phyloP scores from a whole-genome alignment of 2,113 vertebrate genomes.

The Lepisosteus oculatus region DNA sequence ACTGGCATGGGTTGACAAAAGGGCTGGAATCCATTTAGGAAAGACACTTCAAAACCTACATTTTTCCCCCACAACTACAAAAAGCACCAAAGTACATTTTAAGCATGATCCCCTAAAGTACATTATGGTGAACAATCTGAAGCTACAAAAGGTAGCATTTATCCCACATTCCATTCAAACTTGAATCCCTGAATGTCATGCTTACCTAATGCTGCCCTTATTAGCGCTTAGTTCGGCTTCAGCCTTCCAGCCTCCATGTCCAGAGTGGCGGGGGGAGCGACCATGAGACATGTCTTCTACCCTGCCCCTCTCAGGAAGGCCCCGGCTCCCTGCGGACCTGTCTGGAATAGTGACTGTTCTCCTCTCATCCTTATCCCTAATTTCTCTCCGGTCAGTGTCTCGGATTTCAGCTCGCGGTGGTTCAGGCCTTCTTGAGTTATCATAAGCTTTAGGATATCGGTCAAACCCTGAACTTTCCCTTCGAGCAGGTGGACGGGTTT shows the following conservation, averaged over 20 bases:
- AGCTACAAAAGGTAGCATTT: too few relatives aligned
- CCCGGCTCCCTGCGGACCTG: conserved; percentile 55
- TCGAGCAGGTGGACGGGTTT: conserved; percentile 74
- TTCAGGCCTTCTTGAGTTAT: conserved; percentile 78
- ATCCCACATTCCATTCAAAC: too few relatives aligned
- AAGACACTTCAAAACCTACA: too few relatives aligned
- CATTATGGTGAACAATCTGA: too few relatives aligned
- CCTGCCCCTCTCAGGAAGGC: conserved; percentile 39
- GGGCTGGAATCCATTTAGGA: too few relatives aligned
- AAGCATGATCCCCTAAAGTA: too few relatives aligned
- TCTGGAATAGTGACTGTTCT: conserved; percentile 81
- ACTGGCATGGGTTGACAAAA: too few relatives aligned
- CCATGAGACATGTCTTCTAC: conserved; percentile 73
- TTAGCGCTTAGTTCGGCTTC: conserved; percentile 73
- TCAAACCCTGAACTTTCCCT: conserved; percentile 82
- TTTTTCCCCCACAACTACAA: too few relatives aligned
- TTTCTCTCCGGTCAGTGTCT: conserved; percentile 82
- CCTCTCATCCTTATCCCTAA: conserved; percentile 80
- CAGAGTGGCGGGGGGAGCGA: conserved; percentile 75
- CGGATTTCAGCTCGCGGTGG: conserved; percentile 74
- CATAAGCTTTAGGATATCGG: conserved; percentile 85
- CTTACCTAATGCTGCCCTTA: conserved; percentile 85
- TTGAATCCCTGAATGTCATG: not conserved
- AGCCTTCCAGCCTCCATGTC: conserved; percentile 79
- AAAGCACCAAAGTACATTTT: too few relatives aligned